Conservation (phyloP, 2,797 vertebrate species). For the Eospalax fontanierii region DNA sequence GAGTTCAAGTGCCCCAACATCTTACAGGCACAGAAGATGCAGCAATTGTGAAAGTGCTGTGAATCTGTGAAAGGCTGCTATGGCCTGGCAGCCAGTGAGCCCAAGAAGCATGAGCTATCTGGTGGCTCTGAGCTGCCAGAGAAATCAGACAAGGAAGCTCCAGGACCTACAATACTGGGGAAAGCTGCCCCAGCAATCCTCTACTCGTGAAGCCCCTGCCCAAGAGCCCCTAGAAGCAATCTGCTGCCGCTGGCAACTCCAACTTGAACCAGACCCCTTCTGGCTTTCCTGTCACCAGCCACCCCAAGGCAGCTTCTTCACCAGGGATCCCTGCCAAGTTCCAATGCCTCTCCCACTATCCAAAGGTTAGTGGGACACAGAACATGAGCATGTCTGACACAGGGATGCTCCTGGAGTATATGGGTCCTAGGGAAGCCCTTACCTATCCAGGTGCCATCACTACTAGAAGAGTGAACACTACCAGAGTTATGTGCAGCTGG, state of each 20-base stretch:
- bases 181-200: slow-evolving; percentile 96
- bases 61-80: slow-evolving; percentile 92
- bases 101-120: slow-evolving; percentile 92
- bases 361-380: slow-evolving; percentile 86
- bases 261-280: slow-evolving; percentile 89
- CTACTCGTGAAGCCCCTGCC: slow-evolving; percentile 89
- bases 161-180: slow-evolving; percentile 97
- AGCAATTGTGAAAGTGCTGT: slow-evolving; percentile 95
- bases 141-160: slow-evolving; percentile 96
- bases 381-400: slow-evolving; percentile 74
- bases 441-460: slow-evolving; percentile 91
- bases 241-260: slow-evolving; percentile 76
- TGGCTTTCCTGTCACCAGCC: slow-evolving; percentile 69
- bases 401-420: slow-evolving; percentile 85
- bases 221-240: slow-evolving; percentile 81
- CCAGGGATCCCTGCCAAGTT: slow-evolving; percentile 86
- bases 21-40: slow-evolving; percentile 97
- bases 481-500: slow-evolving; percentile 84
- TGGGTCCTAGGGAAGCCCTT: slow-evolving; percentile 93
- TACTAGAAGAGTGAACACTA: slow-evolving; percentile 83
- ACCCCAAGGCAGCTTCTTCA: slow-evolving; percentile 79
- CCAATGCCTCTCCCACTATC: slow-evolving; percentile 90
- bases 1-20: slow-evolving; percentile 97
- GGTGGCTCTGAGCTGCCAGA: slow-evolving; percentile 97
- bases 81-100: slow-evolving; percentile 84